These are phyloP conservation scores for Danionella dracula DNA, from an alignment of 2,797 vertebrate species.

Conservation along the genomic window DNA sequence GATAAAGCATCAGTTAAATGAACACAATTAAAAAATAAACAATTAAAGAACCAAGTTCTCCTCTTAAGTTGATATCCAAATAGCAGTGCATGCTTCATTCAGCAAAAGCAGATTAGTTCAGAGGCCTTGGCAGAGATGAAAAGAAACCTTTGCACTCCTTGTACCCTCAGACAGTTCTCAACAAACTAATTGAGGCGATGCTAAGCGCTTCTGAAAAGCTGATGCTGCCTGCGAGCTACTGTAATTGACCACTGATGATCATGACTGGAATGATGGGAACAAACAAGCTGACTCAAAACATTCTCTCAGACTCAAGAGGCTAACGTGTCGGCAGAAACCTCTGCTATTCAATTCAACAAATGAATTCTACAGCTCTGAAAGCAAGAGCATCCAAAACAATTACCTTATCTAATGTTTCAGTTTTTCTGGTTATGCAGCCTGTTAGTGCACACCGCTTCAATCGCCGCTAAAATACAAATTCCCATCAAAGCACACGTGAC, in stretches of 20 bases:
- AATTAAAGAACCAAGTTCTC: too few relatives aligned
- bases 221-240: conserved; percentile 50
- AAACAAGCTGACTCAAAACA: conserved; percentile 29
- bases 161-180: background rate
- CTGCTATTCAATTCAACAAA: background rate
- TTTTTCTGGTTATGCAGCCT: conserved; percentile 54
- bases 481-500: conserved; percentile 13
- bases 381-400: conserved; percentile 35
- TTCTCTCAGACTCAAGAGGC: background rate
- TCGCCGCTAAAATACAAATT: conserved; percentile 14
- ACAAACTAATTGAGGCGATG: conserved; percentile 47
- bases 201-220: conserved; percentile 56
- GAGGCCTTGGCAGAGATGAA: background rate
- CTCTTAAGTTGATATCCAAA: too few relatives aligned
- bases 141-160: background rate
- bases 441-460: background rate
- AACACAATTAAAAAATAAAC: too few relatives aligned
- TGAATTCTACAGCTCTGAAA: conserved; percentile 4
- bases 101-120: conserved; percentile 13
- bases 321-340: too few relatives aligned
- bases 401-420: conserved; percentile 20
- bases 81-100: too few relatives aligned
- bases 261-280: conserved; percentile 43
- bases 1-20: too few relatives aligned
- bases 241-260: conserved; percentile 46